Evolutionary conservation across 2,113 vertebrate species (phyloP).

Genomic region (Nerophis lumbriciformis): DNA sequence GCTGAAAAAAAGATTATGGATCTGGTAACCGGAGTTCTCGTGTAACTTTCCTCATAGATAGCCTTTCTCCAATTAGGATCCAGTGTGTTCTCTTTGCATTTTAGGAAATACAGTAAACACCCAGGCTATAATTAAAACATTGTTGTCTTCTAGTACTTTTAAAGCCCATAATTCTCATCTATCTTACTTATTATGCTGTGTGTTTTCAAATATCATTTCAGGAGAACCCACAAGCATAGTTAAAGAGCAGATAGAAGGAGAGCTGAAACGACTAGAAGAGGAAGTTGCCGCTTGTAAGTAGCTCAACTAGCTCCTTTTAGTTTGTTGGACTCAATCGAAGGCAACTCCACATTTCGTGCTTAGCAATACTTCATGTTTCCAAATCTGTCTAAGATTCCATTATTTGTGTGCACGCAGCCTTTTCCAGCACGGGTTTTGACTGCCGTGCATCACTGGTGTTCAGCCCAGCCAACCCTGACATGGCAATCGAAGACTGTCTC

Average conservation of each 20-base stretch:
- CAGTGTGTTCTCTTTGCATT: too few species aligned
- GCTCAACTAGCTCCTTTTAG: neutral
- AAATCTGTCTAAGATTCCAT: neutral
- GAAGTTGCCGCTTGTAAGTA: conserved; percentile 82
- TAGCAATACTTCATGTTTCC: neutral
- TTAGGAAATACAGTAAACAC: too few species aligned
- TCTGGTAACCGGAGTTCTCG: too few species aligned
- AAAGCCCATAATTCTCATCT: too few species aligned
- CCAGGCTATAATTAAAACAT: too few species aligned
- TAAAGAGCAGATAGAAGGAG: conserved; percentile 82
- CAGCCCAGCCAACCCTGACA: conserved; percentile 82
- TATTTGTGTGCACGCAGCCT: conserved; percentile 65
- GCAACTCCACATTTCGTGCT: neutral
- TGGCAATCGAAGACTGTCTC: conserved; percentile 84
- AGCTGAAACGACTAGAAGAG: conserved; percentile 81
- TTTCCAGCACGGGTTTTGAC: conserved; percentile 81
- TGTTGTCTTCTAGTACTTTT: too few species aligned
- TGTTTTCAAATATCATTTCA: neutral
- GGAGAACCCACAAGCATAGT: conserved; percentile 66
- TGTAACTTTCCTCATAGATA: too few species aligned
- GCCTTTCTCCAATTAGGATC: too few species aligned
- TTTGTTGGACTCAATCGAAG: neutral
- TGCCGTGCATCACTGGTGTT: conserved; percentile 84
- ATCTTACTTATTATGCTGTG: neutral
- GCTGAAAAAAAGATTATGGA: too few species aligned